These are phyloP conservation scores for Gymnodraco acuticeps DNA, from an alignment of 2,797 vertebrate species.

Conservation along the genomic window DNA sequence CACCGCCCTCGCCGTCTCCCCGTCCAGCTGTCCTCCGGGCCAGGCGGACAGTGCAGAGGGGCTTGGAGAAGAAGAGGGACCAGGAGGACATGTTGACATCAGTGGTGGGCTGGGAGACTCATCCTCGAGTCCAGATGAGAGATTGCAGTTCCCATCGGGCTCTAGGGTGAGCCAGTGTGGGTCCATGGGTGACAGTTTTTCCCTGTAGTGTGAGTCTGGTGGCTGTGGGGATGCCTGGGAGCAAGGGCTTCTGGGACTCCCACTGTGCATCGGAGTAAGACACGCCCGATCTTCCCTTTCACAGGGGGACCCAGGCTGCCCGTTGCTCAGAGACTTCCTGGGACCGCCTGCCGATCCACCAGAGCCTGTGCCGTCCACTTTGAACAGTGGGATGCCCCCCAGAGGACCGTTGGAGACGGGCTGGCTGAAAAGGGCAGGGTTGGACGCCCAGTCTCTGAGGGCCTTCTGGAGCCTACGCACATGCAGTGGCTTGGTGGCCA, in stretches of 20 bases:
- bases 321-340: constrained; percentile 90
- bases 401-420: constrained; percentile 87
- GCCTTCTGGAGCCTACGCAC: constrained; percentile 97
- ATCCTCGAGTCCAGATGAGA: constrained; percentile 86
- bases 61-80: constrained; percentile 78
- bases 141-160: constrained; percentile 79
- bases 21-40: constrained; percentile 87
- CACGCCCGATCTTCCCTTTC: constrained; percentile 85
- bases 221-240: constrained; percentile 91
- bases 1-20: constrained; percentile 89
- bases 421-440: constrained; percentile 95
- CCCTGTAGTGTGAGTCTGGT: constrained; percentile 85
- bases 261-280: constrained; percentile 86
- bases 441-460: constrained; percentile 95
- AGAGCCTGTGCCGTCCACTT: constrained; percentile 86
- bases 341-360: constrained; percentile 75
- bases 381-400: constrained; percentile 93
- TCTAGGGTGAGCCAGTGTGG: constrained; percentile 92
- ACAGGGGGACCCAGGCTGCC: constrained; percentile 91
- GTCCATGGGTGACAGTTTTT: constrained; percentile 90
- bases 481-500: constrained; percentile 98
- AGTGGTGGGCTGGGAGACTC: constrained; percentile 83
- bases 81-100: constrained; percentile 67
- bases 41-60: constrained; percentile 83
- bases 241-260: constrained; percentile 91